Percentiles rank a stretch among this genome's conserved stretches.
phyloP scores from a whole-genome alignment of 2,797 vertebrate genomes.

The Spea hammondii region DNA sequence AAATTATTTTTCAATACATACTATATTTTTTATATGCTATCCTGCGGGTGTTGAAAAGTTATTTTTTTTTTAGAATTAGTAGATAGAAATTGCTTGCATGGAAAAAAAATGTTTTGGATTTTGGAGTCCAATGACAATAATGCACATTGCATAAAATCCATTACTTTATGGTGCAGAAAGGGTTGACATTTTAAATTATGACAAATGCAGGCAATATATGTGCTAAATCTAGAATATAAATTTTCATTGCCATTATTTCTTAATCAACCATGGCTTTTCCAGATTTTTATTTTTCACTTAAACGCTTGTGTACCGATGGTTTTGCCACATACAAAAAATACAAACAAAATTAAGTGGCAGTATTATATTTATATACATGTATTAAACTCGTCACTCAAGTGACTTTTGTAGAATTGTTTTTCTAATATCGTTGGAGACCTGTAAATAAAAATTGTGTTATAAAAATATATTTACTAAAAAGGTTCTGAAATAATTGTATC shows the following conservation, averaged over 20 bases:
- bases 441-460: too few species aligned
- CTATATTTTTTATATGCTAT: too few species aligned
- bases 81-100: neutral
- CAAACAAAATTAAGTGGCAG: neutral
- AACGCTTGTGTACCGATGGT: constrained; percentile 18
- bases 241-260: constrained; percentile 34
- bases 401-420: too few species aligned
- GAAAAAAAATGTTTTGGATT: constrained; percentile 12
- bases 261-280: constrained; percentile 14
- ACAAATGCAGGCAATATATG: constrained; percentile 48
- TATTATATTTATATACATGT: neutral
- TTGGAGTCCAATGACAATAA: constrained; percentile 37
- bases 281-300: constrained; percentile 29
- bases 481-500: too few species aligned
- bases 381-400: too few species aligned
- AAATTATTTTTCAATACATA: too few species aligned
- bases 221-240: constrained; percentile 22
- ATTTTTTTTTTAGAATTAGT: too few species aligned
- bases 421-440: too few species aligned
- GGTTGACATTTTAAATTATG: constrained; percentile 48
- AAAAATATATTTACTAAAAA: too few species aligned
- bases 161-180: constrained; percentile 27
- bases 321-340: constrained; percentile 16
- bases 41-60: too few species aligned
- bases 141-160: constrained; percentile 31